Evolutionary conservation across 1,140 invertebrate species (phyloP).

Genomic region (Drosophila neocordata): DNA sequence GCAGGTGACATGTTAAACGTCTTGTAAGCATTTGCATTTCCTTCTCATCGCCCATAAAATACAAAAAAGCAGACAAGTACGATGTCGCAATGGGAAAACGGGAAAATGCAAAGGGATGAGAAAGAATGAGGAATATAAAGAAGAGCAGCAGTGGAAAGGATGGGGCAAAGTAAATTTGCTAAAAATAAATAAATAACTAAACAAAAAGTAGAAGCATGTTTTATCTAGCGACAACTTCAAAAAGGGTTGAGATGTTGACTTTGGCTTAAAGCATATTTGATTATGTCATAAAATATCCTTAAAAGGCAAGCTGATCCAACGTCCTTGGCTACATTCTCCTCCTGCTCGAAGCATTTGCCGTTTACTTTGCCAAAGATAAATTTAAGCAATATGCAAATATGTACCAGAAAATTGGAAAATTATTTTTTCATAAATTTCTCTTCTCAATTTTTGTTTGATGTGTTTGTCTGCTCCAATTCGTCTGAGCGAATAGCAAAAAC

Average conservation of each 20-base stretch:
- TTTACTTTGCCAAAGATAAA: slow-evolving; percentile 68
- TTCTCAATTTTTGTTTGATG: slow-evolving; percentile 38
- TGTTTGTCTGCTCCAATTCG: neutral
- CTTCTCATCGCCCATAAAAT: slow-evolving; percentile 34
- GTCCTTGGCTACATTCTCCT: neutral
- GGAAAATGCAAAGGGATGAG: slow-evolving; percentile 25
- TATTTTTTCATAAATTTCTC: slow-evolving; percentile 58
- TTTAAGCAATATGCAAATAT: slow-evolving; percentile 78
- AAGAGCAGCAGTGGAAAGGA: slow-evolving; percentile 13
- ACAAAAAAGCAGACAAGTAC: slow-evolving; percentile 35
- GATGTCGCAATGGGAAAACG: neutral
- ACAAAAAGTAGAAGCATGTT: slow-evolving; percentile 44
- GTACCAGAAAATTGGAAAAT: slow-evolving; percentile 40
- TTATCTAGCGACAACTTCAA: slow-evolving; percentile 69
- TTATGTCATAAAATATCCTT: slow-evolving; percentile 78
- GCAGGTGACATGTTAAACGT: slow-evolving; percentile 80
- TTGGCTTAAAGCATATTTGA: slow-evolving; percentile 79
- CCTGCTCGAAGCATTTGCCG: slow-evolving; percentile 10
- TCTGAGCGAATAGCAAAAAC: neutral
- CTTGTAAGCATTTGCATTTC: slow-evolving; percentile 79
- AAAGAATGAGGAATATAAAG: neutral
- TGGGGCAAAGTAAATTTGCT: slow-evolving; percentile 35
- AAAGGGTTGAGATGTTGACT: slow-evolving; percentile 67
- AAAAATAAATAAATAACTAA: slow-evolving; percentile 67
- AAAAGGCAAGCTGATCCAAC: slow-evolving; percentile 22